Evolutionary conservation across 2,797 vertebrate species (phyloP), one percentile per base, ranked within the genome.

Genomic region (Meriones psammophilus): DNA sequence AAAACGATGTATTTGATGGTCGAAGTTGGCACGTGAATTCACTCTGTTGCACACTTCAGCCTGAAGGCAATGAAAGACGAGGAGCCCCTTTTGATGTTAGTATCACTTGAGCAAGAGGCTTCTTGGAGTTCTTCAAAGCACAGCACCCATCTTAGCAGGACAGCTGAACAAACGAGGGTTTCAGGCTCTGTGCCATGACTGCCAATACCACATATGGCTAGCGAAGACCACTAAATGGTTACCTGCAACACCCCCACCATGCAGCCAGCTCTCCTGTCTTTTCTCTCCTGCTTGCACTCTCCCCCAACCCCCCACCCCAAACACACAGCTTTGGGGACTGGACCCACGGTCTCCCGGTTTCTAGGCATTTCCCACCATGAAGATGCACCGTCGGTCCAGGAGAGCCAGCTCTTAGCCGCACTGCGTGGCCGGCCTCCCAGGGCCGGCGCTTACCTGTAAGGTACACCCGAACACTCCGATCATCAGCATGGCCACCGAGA

Each of bases 381-480:
- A 80, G 6, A 66, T 22, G 30, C 50, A 58, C 10, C 12, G 26
- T 30, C 6, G 30, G 62, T 1, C n/a, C 64, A 69, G 28, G 39
- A 64, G 58, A 89, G 18, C 7, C 8, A 56, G 24, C 28, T 24
- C 26, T 81, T 28, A 77, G 69, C 81, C 2, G 0, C 68, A 20
- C 15, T 12, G 8, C 15, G 60, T 78, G 18, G 68, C 2, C 0
- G 14, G 36, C 0, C 0, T 26, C 46, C 22, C 0, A 0, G 3
- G 15, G 9, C 28, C 0, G 10, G 5, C 80, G 96, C 98, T 98
- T 97, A 99, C 99, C 99, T 99, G 99, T 33, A 99, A 98, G 0
- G 99, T 99, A 98, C 99, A 99, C 58, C 99, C 99, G 56, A 99
- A 99, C 86, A 99, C 99, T 0, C 99, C 99, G 0, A 99, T 99